Percentiles rank a stretch among this genome's conserved stretches.
Conservation (phyloP, 2,113 vertebrate species). For the Cichladusa arquata region DNA sequence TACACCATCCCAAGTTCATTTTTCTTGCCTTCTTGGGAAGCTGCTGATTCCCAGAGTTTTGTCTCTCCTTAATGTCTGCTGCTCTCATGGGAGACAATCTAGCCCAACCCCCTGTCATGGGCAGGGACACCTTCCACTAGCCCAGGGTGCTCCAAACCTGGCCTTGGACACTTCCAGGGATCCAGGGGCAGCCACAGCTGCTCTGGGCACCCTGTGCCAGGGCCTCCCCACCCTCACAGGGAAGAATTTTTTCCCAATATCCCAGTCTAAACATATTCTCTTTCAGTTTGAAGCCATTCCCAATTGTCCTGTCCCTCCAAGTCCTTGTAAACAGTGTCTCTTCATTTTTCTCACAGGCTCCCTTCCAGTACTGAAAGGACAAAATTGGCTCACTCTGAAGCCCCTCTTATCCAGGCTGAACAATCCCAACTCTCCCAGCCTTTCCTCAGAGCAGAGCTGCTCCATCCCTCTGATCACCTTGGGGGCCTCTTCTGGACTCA, state of each 20-base stretch:
- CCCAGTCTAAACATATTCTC: background rate
- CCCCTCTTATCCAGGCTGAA: background rate
- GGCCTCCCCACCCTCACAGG: accelerated
- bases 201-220: background rate
- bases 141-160: accelerated
- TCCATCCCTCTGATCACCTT: background rate
- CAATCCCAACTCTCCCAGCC: background rate
- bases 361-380: background rate
- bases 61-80: background rate
- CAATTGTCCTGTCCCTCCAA: background rate
- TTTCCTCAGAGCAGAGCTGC: background rate
- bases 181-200: background rate
- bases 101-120: background rate
- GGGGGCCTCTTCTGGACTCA: background rate
- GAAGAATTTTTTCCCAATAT: background rate
- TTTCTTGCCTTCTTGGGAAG: background rate
- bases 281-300: background rate
- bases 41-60: background rate
- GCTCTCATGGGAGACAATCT: background rate
- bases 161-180: background rate
- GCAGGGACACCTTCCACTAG: background rate
- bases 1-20: background rate
- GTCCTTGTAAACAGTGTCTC: background rate
- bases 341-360: background rate
- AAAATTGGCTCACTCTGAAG: background rate